phyloP scores from a whole-genome alignment of 2,113 vertebrate species.

The Bostrychus sinensis region DNA sequence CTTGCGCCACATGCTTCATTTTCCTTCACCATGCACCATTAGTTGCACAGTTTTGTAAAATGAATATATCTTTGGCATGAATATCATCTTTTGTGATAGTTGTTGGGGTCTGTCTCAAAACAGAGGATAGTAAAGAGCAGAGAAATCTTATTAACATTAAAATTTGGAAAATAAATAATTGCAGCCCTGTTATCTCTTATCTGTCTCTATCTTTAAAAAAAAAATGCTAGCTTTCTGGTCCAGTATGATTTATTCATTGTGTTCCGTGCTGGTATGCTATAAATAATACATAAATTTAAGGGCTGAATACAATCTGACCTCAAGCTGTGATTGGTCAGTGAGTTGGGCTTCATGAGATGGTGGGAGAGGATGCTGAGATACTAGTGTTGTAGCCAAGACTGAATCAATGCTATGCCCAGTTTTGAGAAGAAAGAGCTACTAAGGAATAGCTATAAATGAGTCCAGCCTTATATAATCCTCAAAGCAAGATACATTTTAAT shows the following conservation, averaged over 20 bases:
- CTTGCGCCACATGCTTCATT: too few species aligned
- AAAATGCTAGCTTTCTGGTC: conserved; percentile 1
- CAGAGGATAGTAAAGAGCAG: too few species aligned
- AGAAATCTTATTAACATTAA: too few species aligned
- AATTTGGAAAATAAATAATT: not conserved
- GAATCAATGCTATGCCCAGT: not conserved
- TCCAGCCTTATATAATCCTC: too few species aligned
- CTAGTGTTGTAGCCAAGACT: not conserved
- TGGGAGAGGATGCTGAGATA: too few species aligned
- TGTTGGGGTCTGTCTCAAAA: too few species aligned
- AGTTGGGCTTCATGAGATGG: not conserved
- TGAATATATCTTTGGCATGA: too few species aligned
- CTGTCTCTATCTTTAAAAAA: not conserved
- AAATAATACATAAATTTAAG: conserved; percentile 5
- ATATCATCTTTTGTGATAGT: too few species aligned
- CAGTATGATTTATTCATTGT: conserved; percentile 1
- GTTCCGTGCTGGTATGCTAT: not conserved
- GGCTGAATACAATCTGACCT: conserved; percentile 4
- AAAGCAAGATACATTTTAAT: too few species aligned
- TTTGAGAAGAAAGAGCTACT: not conserved
- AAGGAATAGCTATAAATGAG: too few species aligned
- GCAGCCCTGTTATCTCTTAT: not conserved
- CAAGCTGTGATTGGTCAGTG: not conserved
- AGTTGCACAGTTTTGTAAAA: too few species aligned
- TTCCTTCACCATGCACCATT: too few species aligned